Evolutionary conservation across 2,888 invertebrate genomes (phyloP).

Genomic region (Xylophagus ater): DNA sequence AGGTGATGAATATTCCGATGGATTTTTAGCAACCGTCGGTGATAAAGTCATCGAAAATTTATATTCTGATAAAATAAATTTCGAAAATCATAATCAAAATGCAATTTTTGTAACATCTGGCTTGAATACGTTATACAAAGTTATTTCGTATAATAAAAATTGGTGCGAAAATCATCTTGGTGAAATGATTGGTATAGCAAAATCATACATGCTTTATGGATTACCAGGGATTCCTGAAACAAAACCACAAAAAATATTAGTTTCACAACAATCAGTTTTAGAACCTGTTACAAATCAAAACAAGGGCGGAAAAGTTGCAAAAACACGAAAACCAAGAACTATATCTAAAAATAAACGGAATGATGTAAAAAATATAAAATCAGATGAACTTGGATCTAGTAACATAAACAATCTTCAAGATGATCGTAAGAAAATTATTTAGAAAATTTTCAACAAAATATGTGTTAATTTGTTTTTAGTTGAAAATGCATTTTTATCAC

Average conservation of each 20-base stretch:
- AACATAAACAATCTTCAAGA: constrained; percentile 16
- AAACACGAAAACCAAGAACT: constrained; percentile 27
- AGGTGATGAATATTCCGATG: not conserved
- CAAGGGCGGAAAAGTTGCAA: constrained; percentile 50
- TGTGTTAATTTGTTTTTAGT: constrained; percentile 4
- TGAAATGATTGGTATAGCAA: constrained; percentile 48
- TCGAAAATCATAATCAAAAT: constrained; percentile 15
- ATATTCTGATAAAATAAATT: constrained; percentile 16
- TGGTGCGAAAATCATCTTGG: constrained; percentile 36
- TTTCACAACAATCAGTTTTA: constrained; percentile 50
- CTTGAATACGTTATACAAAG: constrained; percentile 24
- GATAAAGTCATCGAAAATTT: constrained; percentile 16
- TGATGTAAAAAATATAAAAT: constrained; percentile 13
- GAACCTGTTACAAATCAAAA: constrained; percentile 34
- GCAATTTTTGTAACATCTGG: constrained; percentile 18
- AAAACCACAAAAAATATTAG: constrained; percentile 44
- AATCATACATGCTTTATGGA: constrained; percentile 45
- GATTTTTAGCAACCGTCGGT: constrained; percentile 14
- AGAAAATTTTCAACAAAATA: constrained; percentile 5
- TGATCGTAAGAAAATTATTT: constrained; percentile 16
- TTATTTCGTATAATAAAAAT: constrained; percentile 27
- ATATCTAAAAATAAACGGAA: constrained; percentile 22
- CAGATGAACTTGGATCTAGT: not conserved
- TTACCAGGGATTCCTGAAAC: constrained; percentile 30
- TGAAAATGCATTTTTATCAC: constrained; percentile 9